These are phyloP conservation scores for Pangasius mekongensis DNA, from an alignment of 2,797 vertebrate genomes.

Conservation along the genomic window DNA sequence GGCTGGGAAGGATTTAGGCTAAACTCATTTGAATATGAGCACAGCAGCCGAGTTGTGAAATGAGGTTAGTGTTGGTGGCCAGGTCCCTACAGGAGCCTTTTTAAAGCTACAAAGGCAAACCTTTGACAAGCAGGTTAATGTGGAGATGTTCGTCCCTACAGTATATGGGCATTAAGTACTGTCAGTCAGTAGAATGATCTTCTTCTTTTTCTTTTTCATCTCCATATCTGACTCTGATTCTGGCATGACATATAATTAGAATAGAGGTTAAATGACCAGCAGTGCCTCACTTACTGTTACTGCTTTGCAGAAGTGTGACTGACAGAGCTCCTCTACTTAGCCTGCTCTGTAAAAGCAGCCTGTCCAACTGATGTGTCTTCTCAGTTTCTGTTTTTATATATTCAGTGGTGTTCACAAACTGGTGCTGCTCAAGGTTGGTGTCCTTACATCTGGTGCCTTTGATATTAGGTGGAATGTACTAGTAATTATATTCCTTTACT, in stretches of 20 bases:
- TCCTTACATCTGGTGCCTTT: background rate
- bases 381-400: background rate
- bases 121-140: constrained; percentile 7
- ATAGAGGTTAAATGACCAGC: constrained; percentile 9
- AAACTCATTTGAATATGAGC: constrained; percentile 53
- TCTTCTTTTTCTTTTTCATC: constrained; percentile 47
- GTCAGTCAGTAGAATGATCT: constrained; percentile 26
- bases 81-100: background rate
- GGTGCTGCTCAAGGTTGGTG: background rate
- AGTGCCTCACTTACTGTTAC: constrained; percentile 5
- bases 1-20: constrained; percentile 43
- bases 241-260: background rate
- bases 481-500: background rate
- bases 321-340: constrained; percentile 29
- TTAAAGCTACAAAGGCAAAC: background rate
- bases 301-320: constrained; percentile 21
- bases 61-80: constrained; percentile 42
- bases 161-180: background rate
- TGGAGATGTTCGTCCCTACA: background rate
- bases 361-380: background rate
- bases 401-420: background rate
- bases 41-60: constrained; percentile 30
- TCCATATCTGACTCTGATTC: constrained; percentile 34
- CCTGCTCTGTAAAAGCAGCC: constrained; percentile 25
- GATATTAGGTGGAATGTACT: background rate